Base-by-base conservation (phyloP, 2,888 invertebrate genomes). In the Chalcosyrphus nemorum region DNA sequence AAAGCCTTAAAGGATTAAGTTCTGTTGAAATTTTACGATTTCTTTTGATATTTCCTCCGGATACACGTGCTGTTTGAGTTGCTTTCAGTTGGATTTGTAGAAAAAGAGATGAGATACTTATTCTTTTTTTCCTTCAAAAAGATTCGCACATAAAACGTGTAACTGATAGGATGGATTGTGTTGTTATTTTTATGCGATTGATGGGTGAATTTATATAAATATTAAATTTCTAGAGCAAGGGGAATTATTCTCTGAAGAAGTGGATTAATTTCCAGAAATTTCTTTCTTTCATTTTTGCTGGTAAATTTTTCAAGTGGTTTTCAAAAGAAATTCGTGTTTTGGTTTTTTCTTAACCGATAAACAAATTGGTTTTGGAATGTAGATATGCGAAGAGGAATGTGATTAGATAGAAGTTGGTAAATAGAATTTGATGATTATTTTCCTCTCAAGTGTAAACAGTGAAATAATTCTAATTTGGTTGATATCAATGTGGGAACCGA, bases 1-100 rank as follows among this genome's bases (percentile, higher is more conserved):
- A n/a, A 41, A 50, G 50, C 5, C 41, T 43, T 32, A 50, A 71
- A 71, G 71, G 59, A 71, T 61, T 61, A 61, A 50, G 38, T 27
- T 47, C 17, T 29, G 9, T 11, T 61, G 50, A 38, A n/a, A 50
- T 52, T 38, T 52, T 59, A 41, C 13, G 9, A 41, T 38, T 50
- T 41, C 29, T 52, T 61, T 52, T 72, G 27, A 29, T 41, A 61
- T 19, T 21, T 27, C 15, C 65, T n/a, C 45, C 29, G 27, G 59
- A 38, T 50, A 50, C 38, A 59, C 38, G n/a, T 21, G 19, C 35
- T 45, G 19, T 32, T 43, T 6, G 35, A 47, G 24, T 38, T 70
- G 6, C 5, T 35, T 35, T 47, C 19, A 13, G 32, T 45, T 27
- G 29, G 11, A n/a, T 45, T 24, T 15, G 7, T 13, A n/a, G 7